Conservation (phyloP, 2,113 vertebrate genomes). For the Rana temporaria region DNA sequence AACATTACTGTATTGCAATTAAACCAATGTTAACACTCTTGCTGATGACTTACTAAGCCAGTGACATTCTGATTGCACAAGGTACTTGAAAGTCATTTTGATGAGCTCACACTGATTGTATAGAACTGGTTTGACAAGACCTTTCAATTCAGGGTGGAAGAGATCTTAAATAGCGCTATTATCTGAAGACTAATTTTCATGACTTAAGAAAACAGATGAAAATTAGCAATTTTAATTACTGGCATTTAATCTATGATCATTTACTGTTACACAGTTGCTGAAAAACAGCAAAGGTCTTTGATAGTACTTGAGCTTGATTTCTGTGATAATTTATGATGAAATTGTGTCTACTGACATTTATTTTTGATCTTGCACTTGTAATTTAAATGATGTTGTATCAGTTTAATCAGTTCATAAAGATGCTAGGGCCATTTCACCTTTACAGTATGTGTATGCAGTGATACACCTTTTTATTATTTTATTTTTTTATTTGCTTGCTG, state of each 20-base stretch:
- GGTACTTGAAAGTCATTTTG: conserved; percentile 14
- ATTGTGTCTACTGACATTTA: conserved; percentile 2
- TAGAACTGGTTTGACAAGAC: not conserved
- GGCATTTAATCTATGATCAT: conserved; percentile 30
- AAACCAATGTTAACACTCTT: conserved; percentile 1
- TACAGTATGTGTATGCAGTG: no score
- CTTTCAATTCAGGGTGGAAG: conserved; percentile 18
- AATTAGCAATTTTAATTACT: conserved; percentile 34
- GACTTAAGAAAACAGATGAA: conserved; percentile 10
- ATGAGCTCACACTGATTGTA: conserved; percentile 35
- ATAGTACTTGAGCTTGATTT: not conserved
- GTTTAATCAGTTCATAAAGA: not conserved
- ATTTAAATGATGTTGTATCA: not conserved
- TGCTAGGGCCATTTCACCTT: not conserved
- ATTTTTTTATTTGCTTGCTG: no score
- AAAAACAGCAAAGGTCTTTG: conserved; percentile 11
- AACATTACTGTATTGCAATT: not conserved
- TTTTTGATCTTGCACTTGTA: not conserved
- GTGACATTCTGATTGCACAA: conserved; percentile 17
- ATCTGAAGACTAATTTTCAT: conserved; percentile 25
- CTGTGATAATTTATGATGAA: not conserved
- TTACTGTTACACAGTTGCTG: not conserved
- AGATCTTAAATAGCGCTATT: conserved; percentile 20
- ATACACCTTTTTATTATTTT: no score
- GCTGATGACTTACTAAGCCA: conserved; percentile 3